Evolutionary conservation across 2,888 invertebrate genomes (phyloP).

Genomic region (Rhopalosiphum nymphaeae): DNA sequence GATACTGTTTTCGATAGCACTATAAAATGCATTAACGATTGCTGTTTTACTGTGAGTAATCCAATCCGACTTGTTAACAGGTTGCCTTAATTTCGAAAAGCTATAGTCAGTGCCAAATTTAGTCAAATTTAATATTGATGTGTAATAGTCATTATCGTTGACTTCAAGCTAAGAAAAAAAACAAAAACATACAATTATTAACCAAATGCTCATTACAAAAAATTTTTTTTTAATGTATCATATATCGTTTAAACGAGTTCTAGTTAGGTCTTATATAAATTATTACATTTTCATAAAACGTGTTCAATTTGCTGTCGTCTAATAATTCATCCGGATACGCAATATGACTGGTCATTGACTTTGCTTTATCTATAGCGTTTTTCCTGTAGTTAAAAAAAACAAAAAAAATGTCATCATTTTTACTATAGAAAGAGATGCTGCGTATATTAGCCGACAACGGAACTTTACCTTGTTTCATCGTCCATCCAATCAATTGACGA

Average conservation of each 20-base stretch:
- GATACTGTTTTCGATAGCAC: constrained; percentile 87
- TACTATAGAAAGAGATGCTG: not conserved
- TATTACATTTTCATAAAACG: constrained; percentile 82
- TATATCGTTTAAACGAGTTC: not conserved
- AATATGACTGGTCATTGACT: constrained; percentile 88
- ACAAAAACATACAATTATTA: not conserved
- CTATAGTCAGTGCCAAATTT: constrained; percentile 85
- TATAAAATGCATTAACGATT: constrained; percentile 88
- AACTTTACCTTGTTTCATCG: constrained; percentile 76
- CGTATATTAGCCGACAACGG: not conserved
- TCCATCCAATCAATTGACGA: constrained; percentile 94
- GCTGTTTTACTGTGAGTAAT: constrained; percentile 86
- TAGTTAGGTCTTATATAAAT: not conserved
- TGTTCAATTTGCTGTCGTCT: constrained; percentile 82
- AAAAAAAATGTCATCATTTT: not conserved
- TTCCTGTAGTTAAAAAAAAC: constrained; percentile 70
- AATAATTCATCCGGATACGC: constrained; percentile 93
- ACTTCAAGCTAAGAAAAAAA: constrained; percentile 76
- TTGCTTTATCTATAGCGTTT: constrained; percentile 84
- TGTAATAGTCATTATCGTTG: constrained; percentile 79
- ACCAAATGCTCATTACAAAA: not conserved
- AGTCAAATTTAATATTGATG: constrained; percentile 82
- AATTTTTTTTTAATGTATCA: not conserved
- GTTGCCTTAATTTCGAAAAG: constrained; percentile 81
- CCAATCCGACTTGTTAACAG: constrained; percentile 89